These are phyloP conservation scores for Heliconius ethilla DNA, from an alignment of 2,888 invertebrate genomes.

Conservation along the genomic window DNA sequence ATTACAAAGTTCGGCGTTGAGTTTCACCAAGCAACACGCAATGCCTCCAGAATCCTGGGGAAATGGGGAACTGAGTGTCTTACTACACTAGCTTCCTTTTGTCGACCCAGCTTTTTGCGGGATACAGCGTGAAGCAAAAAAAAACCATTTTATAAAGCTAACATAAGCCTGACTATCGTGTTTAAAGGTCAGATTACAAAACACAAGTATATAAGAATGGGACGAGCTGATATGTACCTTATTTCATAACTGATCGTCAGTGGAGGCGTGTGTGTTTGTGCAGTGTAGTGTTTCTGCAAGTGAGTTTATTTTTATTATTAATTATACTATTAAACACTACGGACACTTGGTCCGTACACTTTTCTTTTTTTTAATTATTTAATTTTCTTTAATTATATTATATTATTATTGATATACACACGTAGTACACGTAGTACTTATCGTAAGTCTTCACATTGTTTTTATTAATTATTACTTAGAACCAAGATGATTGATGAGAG, in stretches of 20 bases:
- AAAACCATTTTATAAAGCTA: slow-evolving; percentile 2
- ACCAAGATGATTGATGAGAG: too few species aligned
- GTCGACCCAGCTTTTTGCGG: neutral
- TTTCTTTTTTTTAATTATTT: too few species aligned
- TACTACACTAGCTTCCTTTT: neutral
- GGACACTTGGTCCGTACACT: too few species aligned
- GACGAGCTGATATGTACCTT: slow-evolving; percentile 27
- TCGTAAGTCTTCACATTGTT: too few species aligned
- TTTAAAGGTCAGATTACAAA: slow-evolving; percentile 42
- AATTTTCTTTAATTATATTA: too few species aligned
- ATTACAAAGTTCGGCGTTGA: neutral
- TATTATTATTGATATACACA: too few species aligned
- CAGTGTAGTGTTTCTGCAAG: slow-evolving; percentile 43
- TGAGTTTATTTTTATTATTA: slow-evolving; percentile 40
- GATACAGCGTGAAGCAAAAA: slow-evolving; percentile 1
- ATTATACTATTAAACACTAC: too few species aligned
- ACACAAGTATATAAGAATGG: slow-evolving; percentile 43
- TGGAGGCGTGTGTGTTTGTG: slow-evolving; percentile 36
- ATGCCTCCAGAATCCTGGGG: neutral
- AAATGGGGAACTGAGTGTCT: neutral
- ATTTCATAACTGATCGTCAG: slow-evolving; percentile 36
- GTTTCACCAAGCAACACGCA: neutral
- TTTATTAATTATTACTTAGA: too few species aligned
- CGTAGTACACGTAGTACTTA: too few species aligned
- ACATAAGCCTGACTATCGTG: slow-evolving; percentile 10